Conservation (phyloP, 2,888 invertebrate species). For the Saturnia japonica region DNA sequence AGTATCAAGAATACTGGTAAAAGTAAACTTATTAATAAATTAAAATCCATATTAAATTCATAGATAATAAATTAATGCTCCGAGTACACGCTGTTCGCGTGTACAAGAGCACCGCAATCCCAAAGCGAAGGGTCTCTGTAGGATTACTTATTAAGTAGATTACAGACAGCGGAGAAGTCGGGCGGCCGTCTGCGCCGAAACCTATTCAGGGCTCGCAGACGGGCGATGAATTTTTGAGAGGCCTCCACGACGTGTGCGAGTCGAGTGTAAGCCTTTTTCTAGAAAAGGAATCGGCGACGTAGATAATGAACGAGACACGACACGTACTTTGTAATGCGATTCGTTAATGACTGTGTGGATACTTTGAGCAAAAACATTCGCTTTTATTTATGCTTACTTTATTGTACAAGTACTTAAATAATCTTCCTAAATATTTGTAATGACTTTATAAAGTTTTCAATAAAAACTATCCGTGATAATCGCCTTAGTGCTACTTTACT, state of each 20-base stretch:
- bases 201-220: constrained; percentile 71
- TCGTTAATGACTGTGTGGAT: background rate
- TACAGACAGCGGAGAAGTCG: constrained; percentile 55
- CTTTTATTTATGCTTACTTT: background rate
- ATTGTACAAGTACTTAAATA: background rate
- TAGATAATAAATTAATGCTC: background rate
- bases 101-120: constrained; percentile 27
- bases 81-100: background rate
- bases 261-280: constrained; percentile 64
- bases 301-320: constrained; percentile 59
- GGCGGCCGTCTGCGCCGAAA: constrained; percentile 53
- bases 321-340: constrained; percentile 19
- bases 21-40: background rate
- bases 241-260: constrained; percentile 68
- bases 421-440: background rate
- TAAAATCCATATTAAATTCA: background rate
- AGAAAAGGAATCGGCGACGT: constrained; percentile 65
- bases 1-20: too few relatives aligned
- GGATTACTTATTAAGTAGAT: constrained; percentile 76
- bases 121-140: constrained; percentile 32
- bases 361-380: background rate
- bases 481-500: too few relatives aligned
- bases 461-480: too few relatives aligned
- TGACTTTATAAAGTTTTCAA: background rate
- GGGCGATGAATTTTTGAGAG: constrained; percentile 81